Conservation (phyloP, 1,140 invertebrate genomes). For the Megalonaias nervosa region DNA sequence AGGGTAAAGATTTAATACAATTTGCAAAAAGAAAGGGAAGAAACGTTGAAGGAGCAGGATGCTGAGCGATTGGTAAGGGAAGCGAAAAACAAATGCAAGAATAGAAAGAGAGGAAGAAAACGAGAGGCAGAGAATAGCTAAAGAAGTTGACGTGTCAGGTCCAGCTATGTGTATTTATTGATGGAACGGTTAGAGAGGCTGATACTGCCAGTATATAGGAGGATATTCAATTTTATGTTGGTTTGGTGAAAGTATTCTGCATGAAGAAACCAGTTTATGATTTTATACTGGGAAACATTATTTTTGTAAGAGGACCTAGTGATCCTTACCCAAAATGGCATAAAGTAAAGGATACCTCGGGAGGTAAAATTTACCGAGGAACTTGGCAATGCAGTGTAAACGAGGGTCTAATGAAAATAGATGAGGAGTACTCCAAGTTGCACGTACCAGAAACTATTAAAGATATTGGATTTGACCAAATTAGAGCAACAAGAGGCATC, state of each 20-base stretch:
- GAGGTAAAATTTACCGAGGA: too few relatives aligned
- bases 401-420: not conserved
- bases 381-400: not conserved
- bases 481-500: not conserved
- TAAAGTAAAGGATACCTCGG: not conserved
- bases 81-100: too few relatives aligned
- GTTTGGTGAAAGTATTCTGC: conserved; percentile 22
- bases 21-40: too few relatives aligned
- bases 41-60: too few relatives aligned
- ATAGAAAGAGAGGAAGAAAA: too few relatives aligned
- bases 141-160: conserved; percentile 15
- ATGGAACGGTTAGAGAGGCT: conserved; percentile 21
- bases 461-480: conserved; percentile 2
- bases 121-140: too few relatives aligned
- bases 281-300: conserved; percentile 39
- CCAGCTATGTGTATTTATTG: conserved; percentile 31
- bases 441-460: not conserved
- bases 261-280: conserved; percentile 41
- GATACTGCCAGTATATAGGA: conserved; percentile 18
- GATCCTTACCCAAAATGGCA: not conserved
- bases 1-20: too few relatives aligned
- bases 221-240: conserved; percentile 37
- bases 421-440: not conserved
- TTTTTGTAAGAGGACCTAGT: conserved; percentile 11
- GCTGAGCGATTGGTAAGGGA: too few relatives aligned